Conservation (phyloP, 2,797 vertebrate species). For the Chaenodraco wilsoni region DNA sequence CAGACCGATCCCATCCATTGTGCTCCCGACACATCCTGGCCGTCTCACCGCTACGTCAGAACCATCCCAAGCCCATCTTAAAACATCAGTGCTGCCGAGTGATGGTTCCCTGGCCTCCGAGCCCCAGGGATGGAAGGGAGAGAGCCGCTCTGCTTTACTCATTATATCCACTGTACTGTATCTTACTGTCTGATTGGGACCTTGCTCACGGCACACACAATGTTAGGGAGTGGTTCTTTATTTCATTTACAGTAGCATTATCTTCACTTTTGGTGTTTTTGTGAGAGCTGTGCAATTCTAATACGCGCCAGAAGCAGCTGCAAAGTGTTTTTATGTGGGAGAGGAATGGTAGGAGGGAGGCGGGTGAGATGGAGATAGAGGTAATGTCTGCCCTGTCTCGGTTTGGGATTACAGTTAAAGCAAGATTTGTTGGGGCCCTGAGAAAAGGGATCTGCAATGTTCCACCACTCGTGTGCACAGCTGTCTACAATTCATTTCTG, state of each 20-base stretch:
- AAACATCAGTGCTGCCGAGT: slow-evolving; percentile 62
- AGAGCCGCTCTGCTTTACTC: slow-evolving; percentile 70
- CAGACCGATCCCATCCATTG: slow-evolving; percentile 47
- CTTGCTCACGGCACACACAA: slow-evolving; percentile 20
- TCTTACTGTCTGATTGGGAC: slow-evolving; percentile 34
- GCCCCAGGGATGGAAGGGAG: not conserved
- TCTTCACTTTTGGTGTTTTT: slow-evolving; percentile 11
- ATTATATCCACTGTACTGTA: slow-evolving; percentile 56
- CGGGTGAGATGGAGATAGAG: slow-evolving; percentile 21
- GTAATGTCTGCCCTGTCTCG: slow-evolving; percentile 59
- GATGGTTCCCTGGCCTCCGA: slow-evolving; percentile 64
- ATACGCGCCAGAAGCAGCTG: slow-evolving; percentile 4
- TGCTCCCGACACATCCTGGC: slow-evolving; percentile 53
- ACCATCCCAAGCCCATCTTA: slow-evolving; percentile 49
- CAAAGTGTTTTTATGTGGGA: slow-evolving; percentile 19
- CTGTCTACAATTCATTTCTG: slow-evolving; percentile 61
- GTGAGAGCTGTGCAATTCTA: not conserved
- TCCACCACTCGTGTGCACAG: slow-evolving; percentile 68
- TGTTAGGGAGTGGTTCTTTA: slow-evolving; percentile 26
- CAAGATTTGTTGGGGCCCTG: slow-evolving; percentile 64
- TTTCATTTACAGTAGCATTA: slow-evolving; percentile 18
- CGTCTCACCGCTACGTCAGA: slow-evolving; percentile 43
- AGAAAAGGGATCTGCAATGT: slow-evolving; percentile 75
- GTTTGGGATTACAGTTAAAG: slow-evolving; percentile 67
- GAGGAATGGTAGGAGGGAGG: slow-evolving; percentile 11